These are phyloP conservation scores for human DNA, from an alignment of 2,113 vertebrate genomes.

Conservation along the genomic window GRCh38 chr5:58948001-58948500, in stretches of 20 bases:
- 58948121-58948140: not conserved
- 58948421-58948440: accelerated
- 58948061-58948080: not conserved
- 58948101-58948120: not conserved
- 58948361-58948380: not conserved
- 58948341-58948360: not conserved
- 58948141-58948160: not conserved
- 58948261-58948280: not conserved
- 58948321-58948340: not conserved
- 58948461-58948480: not conserved
- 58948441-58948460: not conserved
- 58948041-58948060: not conserved
- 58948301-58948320: not conserved
- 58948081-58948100: not conserved
- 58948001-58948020: not conserved
- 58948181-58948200: not conserved
- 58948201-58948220: not conserved
- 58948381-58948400: not conserved
- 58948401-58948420: not conserved
- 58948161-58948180: not conserved
- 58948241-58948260: not conserved
- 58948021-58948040: not conserved
- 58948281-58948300: not conserved
- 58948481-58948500: not conserved
- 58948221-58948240: not conserved